Base-by-base conservation (phyloP, 2,113 vertebrate species). In the Dicrurus megarhynchus region DNA sequence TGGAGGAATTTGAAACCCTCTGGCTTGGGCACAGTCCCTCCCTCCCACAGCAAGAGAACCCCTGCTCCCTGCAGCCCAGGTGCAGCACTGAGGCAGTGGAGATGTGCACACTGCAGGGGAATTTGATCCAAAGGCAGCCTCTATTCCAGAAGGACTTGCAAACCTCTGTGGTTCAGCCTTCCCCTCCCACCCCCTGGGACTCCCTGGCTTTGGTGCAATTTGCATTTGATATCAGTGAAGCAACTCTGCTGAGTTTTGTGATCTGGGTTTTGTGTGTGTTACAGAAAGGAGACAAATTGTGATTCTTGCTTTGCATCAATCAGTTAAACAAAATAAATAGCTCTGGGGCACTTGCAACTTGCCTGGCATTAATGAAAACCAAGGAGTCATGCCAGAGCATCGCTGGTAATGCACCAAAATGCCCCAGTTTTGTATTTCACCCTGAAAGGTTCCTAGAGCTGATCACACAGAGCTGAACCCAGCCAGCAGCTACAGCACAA, bases 1-100 rank as follows among this genome's bases (percentile, higher is more conserved):
- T 12, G 41, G 78, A 90, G 80, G 94, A 97, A 96, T 97, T 63
- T 5, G 23, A 94, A 95, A 87, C 50, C 76, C 87, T 86, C 32
- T 2, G 85, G 47, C 77, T 90, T 6, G 86, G 91, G 52, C 83
- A 37, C 0, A 2, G 37, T 35, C 52, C 35, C n/a, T 53, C 33
- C n/a, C 39, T 70, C 17, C n/a, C 4, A 1, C 42, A 21, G 50
- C 18, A 50, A 15, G 10, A 61, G 26, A 60, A 33, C 30, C 14
- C 0, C 4, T 33, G 75, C 44, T 63, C 35, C 71, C 70, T 50
- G 82, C 8, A 16, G 26, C 67, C 37, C 21, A 0, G 39, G 14
- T 10, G 60, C 55, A 33, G 46, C 20, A 2, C 39, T 1, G 7
- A 11, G 63, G 59, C 64, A 56, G 26, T 1, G 6, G 39, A 71